phyloP scores from a whole-genome alignment of 2,797 vertebrate genomes.

The Choloepus didactylus region DNA sequence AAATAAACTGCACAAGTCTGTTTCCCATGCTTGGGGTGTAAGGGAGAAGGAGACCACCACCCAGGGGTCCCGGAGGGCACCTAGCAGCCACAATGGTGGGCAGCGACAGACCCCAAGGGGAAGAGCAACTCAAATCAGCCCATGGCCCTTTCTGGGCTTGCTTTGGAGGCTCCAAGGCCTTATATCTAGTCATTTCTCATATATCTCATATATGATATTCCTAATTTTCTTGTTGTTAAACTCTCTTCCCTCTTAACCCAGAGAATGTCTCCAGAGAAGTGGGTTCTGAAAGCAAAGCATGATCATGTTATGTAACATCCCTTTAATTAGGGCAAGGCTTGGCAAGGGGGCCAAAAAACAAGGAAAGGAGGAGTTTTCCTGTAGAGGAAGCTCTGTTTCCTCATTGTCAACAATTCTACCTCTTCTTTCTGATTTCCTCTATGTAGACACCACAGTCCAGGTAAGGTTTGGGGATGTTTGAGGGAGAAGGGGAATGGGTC shows the following conservation, averaged over 20 bases:
- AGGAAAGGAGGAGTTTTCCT: background rate
- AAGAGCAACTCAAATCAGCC: background rate
- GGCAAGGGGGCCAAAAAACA: background rate
- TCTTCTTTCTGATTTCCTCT: background rate
- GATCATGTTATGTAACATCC: background rate
- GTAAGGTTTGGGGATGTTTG: background rate
- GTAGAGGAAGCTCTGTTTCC: background rate
- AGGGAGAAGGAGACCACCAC: background rate
- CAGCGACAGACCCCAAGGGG: background rate
- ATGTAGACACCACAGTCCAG: background rate
- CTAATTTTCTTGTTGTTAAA: background rate
- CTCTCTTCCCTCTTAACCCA: background rate
- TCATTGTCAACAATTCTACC: background rate
- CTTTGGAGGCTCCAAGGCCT: background rate
- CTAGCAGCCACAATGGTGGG: background rate
- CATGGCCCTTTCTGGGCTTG: background rate
- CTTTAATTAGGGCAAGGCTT: background rate
- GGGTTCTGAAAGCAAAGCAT: background rate
- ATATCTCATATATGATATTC: background rate
- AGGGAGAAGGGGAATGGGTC: background rate
- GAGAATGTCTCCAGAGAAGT: background rate
- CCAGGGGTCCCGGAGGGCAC: background rate
- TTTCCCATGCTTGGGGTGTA: background rate
- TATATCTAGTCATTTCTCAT: background rate
- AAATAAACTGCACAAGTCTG: background rate